These are phyloP conservation scores for Siderastrea radians DNA, from an alignment of 92 coral and sea anemone species.

Conservation along the genomic window DNA sequence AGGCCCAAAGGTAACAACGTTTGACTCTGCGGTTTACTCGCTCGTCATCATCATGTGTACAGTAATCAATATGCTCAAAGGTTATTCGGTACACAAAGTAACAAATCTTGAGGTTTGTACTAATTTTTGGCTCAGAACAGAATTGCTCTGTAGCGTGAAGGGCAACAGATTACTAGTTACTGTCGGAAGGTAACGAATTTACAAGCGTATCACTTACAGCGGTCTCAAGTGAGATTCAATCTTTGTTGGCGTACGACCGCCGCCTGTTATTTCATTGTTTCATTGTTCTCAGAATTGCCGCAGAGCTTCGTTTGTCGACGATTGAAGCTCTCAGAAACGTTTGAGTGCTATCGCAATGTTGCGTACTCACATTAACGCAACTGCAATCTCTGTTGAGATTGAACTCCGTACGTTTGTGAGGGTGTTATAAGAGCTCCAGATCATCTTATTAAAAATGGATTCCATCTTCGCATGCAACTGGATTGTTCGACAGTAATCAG, in stretches of 20 bases:
- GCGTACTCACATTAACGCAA: neutral
- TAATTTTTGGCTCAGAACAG: neutral
- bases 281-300: neutral
- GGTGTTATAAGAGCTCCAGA: neutral
- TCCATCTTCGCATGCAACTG: constrained; percentile 2
- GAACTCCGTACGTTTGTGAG: neutral
- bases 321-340: constrained; percentile 21
- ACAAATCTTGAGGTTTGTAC: neutral
- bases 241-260: constrained; percentile 10
- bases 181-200: constrained; percentile 25
- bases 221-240: constrained; percentile 27
- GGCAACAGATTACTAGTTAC: neutral
- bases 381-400: neutral
- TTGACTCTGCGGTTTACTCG: neutral
- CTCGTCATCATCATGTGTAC: neutral
- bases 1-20: constrained; percentile 34
- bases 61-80: neutral
- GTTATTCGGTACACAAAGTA: neutral
- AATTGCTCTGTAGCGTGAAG: neutral
- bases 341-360: neutral
- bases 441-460: neutral
- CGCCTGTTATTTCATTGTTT: neutral
- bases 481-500: neutral
- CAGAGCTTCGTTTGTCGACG: constrained; percentile 12
- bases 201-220: constrained; percentile 47